A percentile compares a stretch with the other conserved stretches of the same genome.
Evolutionary conservation across 1,140 invertebrate genomes (phyloP).

Genomic region (Cardiocondyla obscurior): DNA sequence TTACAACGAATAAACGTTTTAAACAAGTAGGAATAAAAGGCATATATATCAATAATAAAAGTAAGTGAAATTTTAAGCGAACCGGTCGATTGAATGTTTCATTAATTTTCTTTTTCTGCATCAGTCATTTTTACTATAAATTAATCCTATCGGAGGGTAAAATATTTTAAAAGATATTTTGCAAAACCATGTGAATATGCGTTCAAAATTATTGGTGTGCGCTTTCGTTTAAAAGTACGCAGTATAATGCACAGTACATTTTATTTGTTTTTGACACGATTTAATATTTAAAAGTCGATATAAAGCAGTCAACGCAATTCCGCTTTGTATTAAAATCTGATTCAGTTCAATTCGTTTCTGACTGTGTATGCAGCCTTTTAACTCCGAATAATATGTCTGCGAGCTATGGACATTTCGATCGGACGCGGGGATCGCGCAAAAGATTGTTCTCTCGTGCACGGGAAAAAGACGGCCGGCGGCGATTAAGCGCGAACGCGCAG

Average conservation of each 20-base stretch:
- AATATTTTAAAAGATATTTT: constrained; percentile 8
- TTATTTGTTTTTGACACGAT: neutral
- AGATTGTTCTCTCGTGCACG: neutral
- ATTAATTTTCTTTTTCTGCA: neutral
- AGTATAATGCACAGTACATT: neutral
- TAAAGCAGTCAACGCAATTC: constrained; percentile 7
- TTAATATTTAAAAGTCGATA: constrained; percentile 37
- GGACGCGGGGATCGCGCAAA: neutral
- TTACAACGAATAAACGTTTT: neutral
- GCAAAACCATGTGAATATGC: neutral
- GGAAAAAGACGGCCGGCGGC: constrained; percentile 45
- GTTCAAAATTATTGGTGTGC: constrained; percentile 4
- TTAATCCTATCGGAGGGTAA: neutral
- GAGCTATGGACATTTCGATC: constrained; percentile 17
- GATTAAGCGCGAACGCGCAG: constrained; percentile 34
- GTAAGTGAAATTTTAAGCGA: neutral
- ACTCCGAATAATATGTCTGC: constrained; percentile 28
- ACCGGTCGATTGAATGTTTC: neutral
- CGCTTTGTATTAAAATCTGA: constrained; percentile 15
- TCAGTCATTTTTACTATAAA: neutral
- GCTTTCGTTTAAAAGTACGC: neutral
- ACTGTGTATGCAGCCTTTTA: constrained; percentile 7
- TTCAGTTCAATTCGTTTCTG: constrained; percentile 24
- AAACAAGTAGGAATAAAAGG: neutral
- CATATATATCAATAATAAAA: neutral